phyloP scores from a whole-genome alignment of 2,113 vertebrate species.

The Thinocorus orbignyianus region DNA sequence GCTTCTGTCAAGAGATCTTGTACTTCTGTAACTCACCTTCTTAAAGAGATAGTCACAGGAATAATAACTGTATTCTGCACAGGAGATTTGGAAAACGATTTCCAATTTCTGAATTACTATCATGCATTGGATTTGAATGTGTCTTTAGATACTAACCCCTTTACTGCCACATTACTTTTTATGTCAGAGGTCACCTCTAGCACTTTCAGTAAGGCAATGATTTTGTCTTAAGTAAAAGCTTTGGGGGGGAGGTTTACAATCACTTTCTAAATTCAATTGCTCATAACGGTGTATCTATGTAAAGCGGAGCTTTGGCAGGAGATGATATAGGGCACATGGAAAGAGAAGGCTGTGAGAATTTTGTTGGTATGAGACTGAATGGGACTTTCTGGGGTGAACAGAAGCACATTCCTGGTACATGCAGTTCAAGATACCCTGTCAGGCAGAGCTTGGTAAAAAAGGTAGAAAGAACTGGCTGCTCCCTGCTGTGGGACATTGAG shows the following conservation, averaged over 20 bases:
- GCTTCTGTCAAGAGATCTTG: constrained; percentile 40
- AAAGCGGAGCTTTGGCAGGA: neutral
- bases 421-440: neutral
- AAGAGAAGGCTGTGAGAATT: neutral
- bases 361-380: neutral
- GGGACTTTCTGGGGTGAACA: neutral
- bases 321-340: neutral
- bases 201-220: neutral
- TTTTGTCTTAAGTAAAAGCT: constrained; percentile 22
- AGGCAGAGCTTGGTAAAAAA: neutral
- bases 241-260: neutral
- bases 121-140: neutral
- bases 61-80: neutral
- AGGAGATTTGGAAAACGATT: constrained; percentile 5
- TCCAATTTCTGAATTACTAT: constrained; percentile 23
- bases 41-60: constrained; percentile 63
- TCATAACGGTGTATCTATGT: neutral
- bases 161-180: constrained; percentile 35
- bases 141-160: constrained; percentile 16
- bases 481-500: neutral
- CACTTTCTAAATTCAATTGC: neutral
- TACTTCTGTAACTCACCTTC: constrained; percentile 31
- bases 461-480: neutral
- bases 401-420: accelerated
- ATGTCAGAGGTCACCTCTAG: constrained; percentile 32